Conservation (phyloP, 1,140 invertebrate species). For the Calephelis virginiensis region DNA sequence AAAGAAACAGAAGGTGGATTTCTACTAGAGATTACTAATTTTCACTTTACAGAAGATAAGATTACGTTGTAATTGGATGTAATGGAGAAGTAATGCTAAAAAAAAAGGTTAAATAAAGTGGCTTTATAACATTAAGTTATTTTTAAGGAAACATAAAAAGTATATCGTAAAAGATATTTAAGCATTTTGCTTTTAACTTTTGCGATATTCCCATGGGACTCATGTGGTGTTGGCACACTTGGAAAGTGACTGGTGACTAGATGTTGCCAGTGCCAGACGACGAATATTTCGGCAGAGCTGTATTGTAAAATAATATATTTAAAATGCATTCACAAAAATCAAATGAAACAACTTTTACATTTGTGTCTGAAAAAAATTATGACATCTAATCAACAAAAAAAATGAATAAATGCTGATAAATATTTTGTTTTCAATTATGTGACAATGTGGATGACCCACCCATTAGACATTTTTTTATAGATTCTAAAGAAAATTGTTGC, state of each 20-base stretch:
- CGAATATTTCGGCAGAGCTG: conserved; percentile 20
- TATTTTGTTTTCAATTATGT: no score
- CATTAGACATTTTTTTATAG: no score
- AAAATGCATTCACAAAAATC: background rate
- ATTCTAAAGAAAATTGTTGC: no score
- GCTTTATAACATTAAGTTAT: background rate
- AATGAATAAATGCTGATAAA: no score
- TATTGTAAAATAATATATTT: conserved; percentile 9
- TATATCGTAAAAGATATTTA: conserved; percentile 36
- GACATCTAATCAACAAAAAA: no score
- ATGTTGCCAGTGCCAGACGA: conserved; percentile 45
- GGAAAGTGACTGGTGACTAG: conserved; percentile 54
- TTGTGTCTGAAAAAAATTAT: no score
- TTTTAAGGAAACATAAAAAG: background rate
- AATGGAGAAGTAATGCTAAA: background rate
- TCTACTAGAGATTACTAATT: no score
- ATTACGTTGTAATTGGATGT: no score
- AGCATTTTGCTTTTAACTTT: conserved; percentile 31
- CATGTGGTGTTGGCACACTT: conserved; percentile 41
- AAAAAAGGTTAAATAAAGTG: conserved; percentile 3
- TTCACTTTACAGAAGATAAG: no score
- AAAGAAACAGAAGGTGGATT: no score
- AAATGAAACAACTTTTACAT: no score
- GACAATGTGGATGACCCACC: no score
- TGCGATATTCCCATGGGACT: conserved; percentile 34